These are phyloP conservation scores for Andrena bucephala DNA, from an alignment of 2,888 invertebrate species.

Conservation along the genomic window DNA sequence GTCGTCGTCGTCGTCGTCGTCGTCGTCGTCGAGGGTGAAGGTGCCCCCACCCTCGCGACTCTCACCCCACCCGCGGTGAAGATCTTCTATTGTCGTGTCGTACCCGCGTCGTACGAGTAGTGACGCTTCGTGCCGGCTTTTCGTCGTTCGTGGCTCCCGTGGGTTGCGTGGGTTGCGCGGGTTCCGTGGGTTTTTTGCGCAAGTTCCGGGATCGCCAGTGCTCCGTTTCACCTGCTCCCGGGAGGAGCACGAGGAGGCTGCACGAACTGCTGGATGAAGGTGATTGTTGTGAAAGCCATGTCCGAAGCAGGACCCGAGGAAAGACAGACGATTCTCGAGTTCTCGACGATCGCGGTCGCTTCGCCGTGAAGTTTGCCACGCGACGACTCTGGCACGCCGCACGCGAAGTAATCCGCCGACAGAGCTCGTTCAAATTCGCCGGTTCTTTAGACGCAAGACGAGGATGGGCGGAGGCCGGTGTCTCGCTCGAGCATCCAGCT, in stretches of 20 bases:
- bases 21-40: conserved; percentile 66
- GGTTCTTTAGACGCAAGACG: neutral
- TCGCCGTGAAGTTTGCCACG: conserved; percentile 22
- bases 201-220: conserved; percentile 25
- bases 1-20: conserved; percentile 34
- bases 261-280: conserved; percentile 22
- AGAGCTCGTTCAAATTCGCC: conserved; percentile 9
- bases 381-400: conserved; percentile 25
- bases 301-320: conserved; percentile 11
- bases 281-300: conserved; percentile 35
- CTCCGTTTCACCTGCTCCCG: conserved; percentile 1
- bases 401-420: conserved; percentile 5
- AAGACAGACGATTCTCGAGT: conserved; percentile 44
- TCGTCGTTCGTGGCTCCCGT: conserved; percentile 38
- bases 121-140: conserved; percentile 61
- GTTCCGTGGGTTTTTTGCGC: conserved; percentile 17
- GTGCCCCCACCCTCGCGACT: conserved; percentile 47
- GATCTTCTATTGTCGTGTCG: conserved; percentile 59
- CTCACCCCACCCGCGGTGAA: conserved; percentile 37
- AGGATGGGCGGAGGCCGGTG: conserved; percentile 62
- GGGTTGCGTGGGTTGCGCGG: neutral
- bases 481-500: conserved; percentile 7
- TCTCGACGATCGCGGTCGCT: conserved; percentile 48
- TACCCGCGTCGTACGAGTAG: conserved; percentile 60
- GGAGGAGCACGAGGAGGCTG: conserved; percentile 26